Percentiles rank a stretch among this genome's conserved stretches.
Evolutionary conservation across 2,113 vertebrate species (phyloP).

Genomic region (Vidua chalybeata): DNA sequence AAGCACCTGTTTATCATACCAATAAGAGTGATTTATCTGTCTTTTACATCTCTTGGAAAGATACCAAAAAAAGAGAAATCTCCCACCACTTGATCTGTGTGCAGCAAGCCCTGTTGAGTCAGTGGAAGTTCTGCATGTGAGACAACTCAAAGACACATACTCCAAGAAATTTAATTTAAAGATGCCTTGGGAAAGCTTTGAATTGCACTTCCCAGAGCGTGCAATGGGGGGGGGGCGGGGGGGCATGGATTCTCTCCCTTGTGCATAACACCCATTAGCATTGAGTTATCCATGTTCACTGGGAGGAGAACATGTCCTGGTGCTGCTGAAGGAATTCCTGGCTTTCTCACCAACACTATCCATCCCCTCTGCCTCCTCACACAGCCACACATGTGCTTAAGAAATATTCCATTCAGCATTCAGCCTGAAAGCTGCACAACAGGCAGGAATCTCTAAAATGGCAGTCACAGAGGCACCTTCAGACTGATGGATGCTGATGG

Average conservation of each 20-base stretch:
- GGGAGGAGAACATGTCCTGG: background rate
- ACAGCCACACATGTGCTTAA: background rate
- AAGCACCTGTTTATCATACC: background rate
- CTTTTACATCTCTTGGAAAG: background rate
- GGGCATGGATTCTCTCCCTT: background rate
- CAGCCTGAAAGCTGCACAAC: background rate
- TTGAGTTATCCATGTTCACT: background rate
- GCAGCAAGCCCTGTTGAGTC: background rate
- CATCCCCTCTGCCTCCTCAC: background rate
- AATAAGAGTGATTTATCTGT: background rate
- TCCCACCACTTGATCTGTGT: background rate
- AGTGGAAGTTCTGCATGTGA: background rate
- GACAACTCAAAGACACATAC: background rate
- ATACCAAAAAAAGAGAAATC: background rate
- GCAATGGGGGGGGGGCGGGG: background rate
- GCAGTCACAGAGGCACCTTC: background rate
- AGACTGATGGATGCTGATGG: background rate
- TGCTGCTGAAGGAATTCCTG: background rate
- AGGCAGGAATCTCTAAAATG: background rate
- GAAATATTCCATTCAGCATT: background rate
- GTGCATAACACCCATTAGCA: background rate
- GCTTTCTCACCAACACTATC: background rate
- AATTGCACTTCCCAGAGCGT: conserved; percentile 17
- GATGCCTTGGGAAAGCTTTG: conserved; percentile 45
- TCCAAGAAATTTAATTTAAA: conserved; percentile 9